Percentiles rank a stretch among this genome's conserved stretches.
These are phyloP conservation scores for Lasiurus cinereus DNA, from an alignment of 2,113 vertebrate species.

Conservation along the genomic window DNA sequence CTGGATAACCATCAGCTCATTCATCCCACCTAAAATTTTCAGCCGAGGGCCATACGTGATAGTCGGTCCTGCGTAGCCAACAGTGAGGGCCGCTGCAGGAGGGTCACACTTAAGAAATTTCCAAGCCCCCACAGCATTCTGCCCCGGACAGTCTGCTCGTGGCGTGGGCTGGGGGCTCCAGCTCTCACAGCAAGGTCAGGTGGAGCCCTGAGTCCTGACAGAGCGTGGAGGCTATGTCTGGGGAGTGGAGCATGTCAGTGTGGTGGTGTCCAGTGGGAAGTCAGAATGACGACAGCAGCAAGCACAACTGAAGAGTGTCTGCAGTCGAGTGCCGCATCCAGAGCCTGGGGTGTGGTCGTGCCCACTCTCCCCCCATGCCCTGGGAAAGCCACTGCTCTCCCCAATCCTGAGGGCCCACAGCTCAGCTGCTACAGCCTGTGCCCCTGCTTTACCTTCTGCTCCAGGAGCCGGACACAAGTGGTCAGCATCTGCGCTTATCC, in stretches of 20 bases:
- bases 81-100: background rate
- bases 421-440: background rate
- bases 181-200: background rate
- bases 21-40: background rate
- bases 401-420: background rate
- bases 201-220: background rate
- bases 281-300: background rate
- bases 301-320: background rate
- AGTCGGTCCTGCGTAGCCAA: background rate
- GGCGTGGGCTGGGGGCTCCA: background rate
- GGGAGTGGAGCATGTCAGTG: background rate
- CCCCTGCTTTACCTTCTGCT: background rate
- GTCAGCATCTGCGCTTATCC: accelerated
- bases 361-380: background rate
- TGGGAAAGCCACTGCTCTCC: background rate
- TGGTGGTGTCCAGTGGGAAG: background rate
- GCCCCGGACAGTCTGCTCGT: background rate
- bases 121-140: background rate
- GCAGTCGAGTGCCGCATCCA: background rate
- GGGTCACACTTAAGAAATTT: background rate
- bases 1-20: background rate
- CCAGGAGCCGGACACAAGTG: background rate
- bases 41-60: too few species aligned
- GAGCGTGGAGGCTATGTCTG: accelerated
- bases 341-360: background rate